Evolutionary conservation across 2,113 vertebrate species (phyloP), one percentile per base, ranked within the genome.

Genomic region (Caretta caretta): DNA sequence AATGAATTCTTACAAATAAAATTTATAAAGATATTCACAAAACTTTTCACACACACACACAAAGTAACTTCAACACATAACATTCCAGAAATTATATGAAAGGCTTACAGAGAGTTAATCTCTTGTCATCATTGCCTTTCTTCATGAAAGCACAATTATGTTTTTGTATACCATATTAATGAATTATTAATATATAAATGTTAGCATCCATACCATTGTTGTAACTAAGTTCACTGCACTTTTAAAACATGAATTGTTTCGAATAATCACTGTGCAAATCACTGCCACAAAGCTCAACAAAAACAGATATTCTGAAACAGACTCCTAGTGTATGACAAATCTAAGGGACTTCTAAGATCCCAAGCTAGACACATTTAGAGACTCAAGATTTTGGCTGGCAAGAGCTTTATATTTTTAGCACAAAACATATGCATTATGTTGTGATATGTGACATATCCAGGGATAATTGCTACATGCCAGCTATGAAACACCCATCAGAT

Each of bases 391-490:
- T 56, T 91, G 75, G 56, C 24, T 90, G 85, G 27, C 90, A 19
- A 93, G 5, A 62, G 57, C 24, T 95, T 54, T 90, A 92, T 3
- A 96, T 94, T 6, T 94, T 91, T 76, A 97, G 80, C 85, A 93
- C 50, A 93, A 97, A 97, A 84, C 91, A 87, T 46, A 92, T 89
- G 89, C 35, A n/a, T 97, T 97, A 96, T 79, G 79, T 76, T 97
- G 27, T 93, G 91, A 96, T 86, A 95, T 92, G 94, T 82, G 88
- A 76, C 75, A 94, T 17, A 65, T 80, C 62, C 11, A 35, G 86
- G 38, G 87, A 93, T 94, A 97, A 97, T 96, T 98, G 95, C 59
- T 95, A 76, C 17, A 57, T 94, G 86, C 85, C 97, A 97, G n/a
- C 81, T 76, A 92, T 38, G 59, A 80, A 13, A 83, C 93, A 85